A percentile compares a stretch with the other conserved stretches of the same genome.
phyloP scores from a whole-genome alignment of 2,888 invertebrate species.

The Eueremaeus valkanovi region DNA sequence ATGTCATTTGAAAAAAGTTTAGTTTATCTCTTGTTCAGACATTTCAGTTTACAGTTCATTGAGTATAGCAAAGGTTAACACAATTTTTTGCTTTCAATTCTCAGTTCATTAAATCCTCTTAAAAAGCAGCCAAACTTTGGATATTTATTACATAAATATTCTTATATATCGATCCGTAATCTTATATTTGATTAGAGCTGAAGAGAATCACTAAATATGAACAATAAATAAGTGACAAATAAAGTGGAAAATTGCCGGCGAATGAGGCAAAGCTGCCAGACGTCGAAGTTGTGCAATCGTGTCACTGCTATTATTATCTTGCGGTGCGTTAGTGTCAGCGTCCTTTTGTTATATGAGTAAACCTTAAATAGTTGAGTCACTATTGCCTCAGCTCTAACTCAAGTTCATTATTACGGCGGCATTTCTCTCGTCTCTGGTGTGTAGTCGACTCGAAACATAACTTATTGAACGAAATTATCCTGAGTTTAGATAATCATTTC shows the following conservation, averaged over 20 bases:
- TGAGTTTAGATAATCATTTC: background rate
- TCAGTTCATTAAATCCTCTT: background rate
- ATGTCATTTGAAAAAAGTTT: background rate
- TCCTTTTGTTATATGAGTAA: slow-evolving; percentile 2
- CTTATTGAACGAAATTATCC: background rate
- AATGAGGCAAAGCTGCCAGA: slow-evolving; percentile 11
- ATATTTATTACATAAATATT: background rate
- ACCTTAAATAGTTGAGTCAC: slow-evolving; percentile 24
- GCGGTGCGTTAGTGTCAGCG: background rate
- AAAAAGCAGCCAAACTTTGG: background rate
- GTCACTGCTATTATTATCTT: slow-evolving; percentile 18
- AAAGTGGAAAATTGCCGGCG: too few species aligned
- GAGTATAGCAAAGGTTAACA: background rate
- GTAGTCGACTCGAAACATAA: background rate
- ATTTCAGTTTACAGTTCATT: background rate
- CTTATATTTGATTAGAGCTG: too few species aligned
- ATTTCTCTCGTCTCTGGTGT: background rate
- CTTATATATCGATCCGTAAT: too few species aligned
- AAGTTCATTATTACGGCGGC: slow-evolving; percentile 6
- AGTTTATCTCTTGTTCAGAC: background rate
- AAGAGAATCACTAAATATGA: too few species aligned
- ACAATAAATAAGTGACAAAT: too few species aligned
- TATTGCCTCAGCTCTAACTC: background rate
- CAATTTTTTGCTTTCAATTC: background rate
- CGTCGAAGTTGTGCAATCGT: background rate